Evolutionary conservation across 2,888 invertebrate genomes (phyloP).

Genomic region (Deilephila elpenor): DNA sequence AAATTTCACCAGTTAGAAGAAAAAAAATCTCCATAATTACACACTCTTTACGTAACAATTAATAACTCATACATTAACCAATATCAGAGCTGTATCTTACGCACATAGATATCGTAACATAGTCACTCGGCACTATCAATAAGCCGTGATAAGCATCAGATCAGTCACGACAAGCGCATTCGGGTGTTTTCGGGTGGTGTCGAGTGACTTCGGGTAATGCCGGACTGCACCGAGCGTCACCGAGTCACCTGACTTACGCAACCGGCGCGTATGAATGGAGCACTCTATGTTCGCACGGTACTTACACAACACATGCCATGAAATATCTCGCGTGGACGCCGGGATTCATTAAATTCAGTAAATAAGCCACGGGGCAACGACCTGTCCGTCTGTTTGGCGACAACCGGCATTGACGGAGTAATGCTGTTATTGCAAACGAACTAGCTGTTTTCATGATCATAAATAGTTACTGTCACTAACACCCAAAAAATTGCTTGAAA

Average conservation of each 20-base stretch:
- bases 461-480: no score
- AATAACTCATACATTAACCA: not conserved
- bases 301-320: conserved; percentile 5
- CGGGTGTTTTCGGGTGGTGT: no score
- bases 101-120: not conserved
- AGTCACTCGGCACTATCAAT: not conserved
- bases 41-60: not conserved
- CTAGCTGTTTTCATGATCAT: no score
- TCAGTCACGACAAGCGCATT: no score
- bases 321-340: not conserved
- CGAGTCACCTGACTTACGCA: not conserved
- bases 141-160: not conserved
- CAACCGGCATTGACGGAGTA: no score
- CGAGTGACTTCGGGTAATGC: not conserved
- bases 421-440: no score
- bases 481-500: no score
- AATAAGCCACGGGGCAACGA: not conserved
- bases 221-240: not conserved
- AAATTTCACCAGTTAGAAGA: no score
- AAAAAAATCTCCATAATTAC: not conserved
- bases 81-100: not conserved
- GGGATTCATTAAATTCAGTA: not conserved
- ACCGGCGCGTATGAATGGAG: conserved; percentile 13
- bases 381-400: not conserved
- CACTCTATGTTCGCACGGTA: conserved; percentile 9